A percentile compares a stretch with the other conserved stretches of the same genome.
Conservation (phyloP, 2,797 vertebrate genomes). For the Phylloscopus collybita region DNA sequence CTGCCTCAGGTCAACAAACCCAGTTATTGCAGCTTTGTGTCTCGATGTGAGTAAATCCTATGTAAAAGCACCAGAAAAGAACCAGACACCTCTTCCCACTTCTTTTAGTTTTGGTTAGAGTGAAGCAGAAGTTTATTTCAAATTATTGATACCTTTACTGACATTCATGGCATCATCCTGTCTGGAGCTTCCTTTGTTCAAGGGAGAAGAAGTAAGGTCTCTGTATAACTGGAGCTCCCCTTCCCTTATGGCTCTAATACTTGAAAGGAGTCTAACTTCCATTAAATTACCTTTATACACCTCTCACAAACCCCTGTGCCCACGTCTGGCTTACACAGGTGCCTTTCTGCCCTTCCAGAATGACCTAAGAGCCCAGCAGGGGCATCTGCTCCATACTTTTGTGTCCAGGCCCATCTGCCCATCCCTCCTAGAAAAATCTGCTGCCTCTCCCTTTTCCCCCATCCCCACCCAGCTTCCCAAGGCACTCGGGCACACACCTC, state of each 20-base stretch:
- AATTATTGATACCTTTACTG: not conserved
- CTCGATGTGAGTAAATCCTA: not conserved
- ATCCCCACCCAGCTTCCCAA: fast-evolving
- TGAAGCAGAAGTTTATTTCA: not conserved
- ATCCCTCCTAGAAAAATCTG: not conserved
- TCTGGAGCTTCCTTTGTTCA: not conserved
- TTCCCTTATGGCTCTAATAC: not conserved
- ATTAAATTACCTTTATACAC: not conserved
- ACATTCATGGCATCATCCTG: not conserved
- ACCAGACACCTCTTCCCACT: not conserved
- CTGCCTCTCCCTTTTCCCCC: not conserved
- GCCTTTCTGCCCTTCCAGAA: not conserved
- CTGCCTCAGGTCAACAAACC: not conserved
- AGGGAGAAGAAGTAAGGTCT: not conserved
- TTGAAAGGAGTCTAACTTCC: not conserved
- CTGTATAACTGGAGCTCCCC: not conserved
- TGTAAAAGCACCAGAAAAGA: not conserved
- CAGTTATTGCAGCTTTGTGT: not conserved
- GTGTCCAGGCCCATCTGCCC: not conserved
- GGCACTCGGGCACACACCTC: not conserved
- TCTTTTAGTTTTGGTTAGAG: not conserved
- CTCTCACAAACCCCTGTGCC: not conserved
- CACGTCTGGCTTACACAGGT: fast-evolving
- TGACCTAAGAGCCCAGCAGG: not conserved
- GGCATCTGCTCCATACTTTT: not conserved